Percentiles rank a stretch among this genome's conserved stretches.
phyloP scores from a whole-genome alignment of 1,140 invertebrate genomes.

The Drosophila carrolli region DNA sequence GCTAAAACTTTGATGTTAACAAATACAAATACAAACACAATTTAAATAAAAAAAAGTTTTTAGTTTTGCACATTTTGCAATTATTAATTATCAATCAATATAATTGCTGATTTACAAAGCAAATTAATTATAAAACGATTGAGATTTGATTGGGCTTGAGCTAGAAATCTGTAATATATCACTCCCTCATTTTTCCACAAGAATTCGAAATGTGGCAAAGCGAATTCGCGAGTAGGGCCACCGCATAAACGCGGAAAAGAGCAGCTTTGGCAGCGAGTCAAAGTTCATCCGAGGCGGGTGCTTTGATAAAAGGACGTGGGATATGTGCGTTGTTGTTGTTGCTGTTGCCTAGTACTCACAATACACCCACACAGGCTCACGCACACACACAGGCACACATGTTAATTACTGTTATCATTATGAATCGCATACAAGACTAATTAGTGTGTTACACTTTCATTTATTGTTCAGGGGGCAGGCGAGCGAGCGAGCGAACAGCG shows the following conservation, averaged over 20 bases:
- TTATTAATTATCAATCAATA: too few relatives aligned
- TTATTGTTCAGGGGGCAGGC: constrained; percentile 61
- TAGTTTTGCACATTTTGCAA: too few relatives aligned
- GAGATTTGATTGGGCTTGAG: too few relatives aligned
- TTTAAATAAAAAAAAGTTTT: too few relatives aligned
- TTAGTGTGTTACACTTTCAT: constrained; percentile 81
- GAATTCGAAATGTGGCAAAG: not conserved
- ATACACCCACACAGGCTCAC: constrained; percentile 16
- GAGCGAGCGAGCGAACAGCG: constrained; percentile 25
- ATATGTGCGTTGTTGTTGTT: not conserved
- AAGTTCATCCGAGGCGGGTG: constrained; percentile 19
- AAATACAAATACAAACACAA: too few relatives aligned
- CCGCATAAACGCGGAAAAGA: constrained; percentile 25
- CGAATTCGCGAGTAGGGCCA: not conserved
- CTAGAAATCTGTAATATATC: too few relatives aligned
- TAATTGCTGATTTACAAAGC: too few relatives aligned
- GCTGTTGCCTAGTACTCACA: constrained; percentile 27
- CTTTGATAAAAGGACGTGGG: constrained; percentile 9
- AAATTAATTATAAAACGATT: too few relatives aligned
- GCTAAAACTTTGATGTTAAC: too few relatives aligned
- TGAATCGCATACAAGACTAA: constrained; percentile 80
- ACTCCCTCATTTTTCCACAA: too few relatives aligned
- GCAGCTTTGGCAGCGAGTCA: constrained; percentile 9
- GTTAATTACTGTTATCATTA: constrained; percentile 83
- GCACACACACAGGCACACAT: constrained; percentile 35